These are phyloP conservation scores for Motacilla tschutschensis DNA, from an alignment of 2,113 vertebrate species.

Conservation along the genomic window DNA sequence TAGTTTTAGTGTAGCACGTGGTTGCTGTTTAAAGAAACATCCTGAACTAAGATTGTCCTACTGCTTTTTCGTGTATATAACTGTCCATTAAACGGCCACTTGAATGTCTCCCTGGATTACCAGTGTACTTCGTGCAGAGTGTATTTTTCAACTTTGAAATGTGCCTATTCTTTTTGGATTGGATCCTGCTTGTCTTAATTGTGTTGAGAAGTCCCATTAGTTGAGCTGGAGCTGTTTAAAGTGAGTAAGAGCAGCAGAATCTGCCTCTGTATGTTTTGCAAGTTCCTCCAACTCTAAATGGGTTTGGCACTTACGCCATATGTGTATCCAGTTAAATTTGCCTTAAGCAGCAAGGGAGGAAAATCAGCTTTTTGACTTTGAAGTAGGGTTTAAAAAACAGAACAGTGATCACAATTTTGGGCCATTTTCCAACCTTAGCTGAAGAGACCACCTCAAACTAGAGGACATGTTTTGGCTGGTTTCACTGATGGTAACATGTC, in stretches of 20 bases:
- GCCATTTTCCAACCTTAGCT: constrained; percentile 40
- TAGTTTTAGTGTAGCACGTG: neutral
- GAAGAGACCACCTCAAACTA: constrained; percentile 51
- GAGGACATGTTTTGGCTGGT: constrained; percentile 57
- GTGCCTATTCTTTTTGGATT: constrained; percentile 9
- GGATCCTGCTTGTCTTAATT: constrained; percentile 12
- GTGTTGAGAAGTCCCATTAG: constrained; percentile 13
- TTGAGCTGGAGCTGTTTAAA: constrained; percentile 38
- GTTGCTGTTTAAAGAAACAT: neutral
- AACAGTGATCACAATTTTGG: constrained; percentile 36
- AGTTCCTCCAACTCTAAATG: constrained; percentile 54
- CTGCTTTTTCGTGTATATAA: neutral
- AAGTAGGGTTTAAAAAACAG: constrained; percentile 44
- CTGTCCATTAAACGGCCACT: neutral
- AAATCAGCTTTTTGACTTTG: constrained; percentile 53
- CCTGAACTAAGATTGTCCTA: neutral
- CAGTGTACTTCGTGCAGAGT: neutral
- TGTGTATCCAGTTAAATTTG: constrained; percentile 55
- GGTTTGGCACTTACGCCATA: constrained; percentile 53
- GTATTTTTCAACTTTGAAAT: neutral
- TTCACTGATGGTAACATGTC: constrained; percentile 36
- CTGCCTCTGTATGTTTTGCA: constrained; percentile 57
- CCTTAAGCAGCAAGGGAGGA: constrained; percentile 51
- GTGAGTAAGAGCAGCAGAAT: constrained; percentile 63
- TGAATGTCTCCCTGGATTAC: neutral